phyloP scores from a whole-genome alignment of 2,888 invertebrate species.

The Himalopsyche kuldschensis region DNA sequence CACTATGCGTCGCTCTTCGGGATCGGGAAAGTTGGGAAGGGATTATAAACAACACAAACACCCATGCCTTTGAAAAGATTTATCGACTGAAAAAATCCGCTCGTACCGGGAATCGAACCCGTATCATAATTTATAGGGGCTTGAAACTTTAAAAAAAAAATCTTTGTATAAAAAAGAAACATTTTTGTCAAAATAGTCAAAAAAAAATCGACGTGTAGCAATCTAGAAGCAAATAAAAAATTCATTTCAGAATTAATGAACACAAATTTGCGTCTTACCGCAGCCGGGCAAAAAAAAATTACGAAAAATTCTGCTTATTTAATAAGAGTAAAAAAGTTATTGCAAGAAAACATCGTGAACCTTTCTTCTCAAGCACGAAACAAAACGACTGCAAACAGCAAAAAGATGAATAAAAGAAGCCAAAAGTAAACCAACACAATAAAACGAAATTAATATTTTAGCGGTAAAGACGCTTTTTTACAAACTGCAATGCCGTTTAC shows the following conservation, averaged over 20 bases:
- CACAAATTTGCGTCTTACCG: not conserved
- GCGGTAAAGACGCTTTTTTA: not conserved
- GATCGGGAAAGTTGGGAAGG: too few species aligned
- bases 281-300: not conserved
- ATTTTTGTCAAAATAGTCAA: too few species aligned
- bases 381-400: not conserved
- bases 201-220: too few species aligned
- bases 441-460: constrained; percentile 1
- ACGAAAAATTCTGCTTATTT: not conserved
- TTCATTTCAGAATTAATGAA: not conserved
- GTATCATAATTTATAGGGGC: too few species aligned
- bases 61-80: too few species aligned
- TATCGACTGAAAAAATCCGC: too few species aligned
- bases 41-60: too few species aligned
- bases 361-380: not conserved
- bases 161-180: too few species aligned
- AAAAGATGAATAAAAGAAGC: not conserved
- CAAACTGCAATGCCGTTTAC: not conserved
- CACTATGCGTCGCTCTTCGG: too few species aligned
- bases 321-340: not conserved
- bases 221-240: too few species aligned
- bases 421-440: not conserved
- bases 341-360: not conserved
- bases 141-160: too few species aligned
- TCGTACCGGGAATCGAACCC: too few species aligned